phyloP scores from a whole-genome alignment of 1,140 invertebrate species.

The Cecropterus lyciades region DNA sequence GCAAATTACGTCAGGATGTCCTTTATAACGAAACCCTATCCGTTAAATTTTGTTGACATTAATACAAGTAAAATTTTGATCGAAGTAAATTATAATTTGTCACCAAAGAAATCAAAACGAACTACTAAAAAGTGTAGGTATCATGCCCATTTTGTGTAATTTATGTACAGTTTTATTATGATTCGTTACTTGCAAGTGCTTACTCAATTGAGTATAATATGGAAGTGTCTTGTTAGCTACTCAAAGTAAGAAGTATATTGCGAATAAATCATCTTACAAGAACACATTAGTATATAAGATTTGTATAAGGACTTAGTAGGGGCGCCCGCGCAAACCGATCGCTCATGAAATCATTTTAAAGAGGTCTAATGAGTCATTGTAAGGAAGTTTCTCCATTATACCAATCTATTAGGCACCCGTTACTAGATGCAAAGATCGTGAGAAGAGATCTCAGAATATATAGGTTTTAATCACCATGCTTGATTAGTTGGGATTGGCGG shows the following conservation, averaged over 20 bases:
- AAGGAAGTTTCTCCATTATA: not conserved
- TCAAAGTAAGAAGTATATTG: conserved; percentile 19
- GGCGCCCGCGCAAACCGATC: conserved; percentile 4
- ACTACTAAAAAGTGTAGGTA: not conserved
- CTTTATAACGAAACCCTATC: too few species aligned
- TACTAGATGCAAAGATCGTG: too few species aligned
- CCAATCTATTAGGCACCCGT: not conserved
- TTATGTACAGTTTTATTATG: conserved; percentile 2
- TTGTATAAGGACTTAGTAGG: not conserved
- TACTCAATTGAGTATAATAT: conserved; percentile 31
- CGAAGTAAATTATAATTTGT: too few species aligned
- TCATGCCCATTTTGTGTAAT: conserved; percentile 7
- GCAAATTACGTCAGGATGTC: too few species aligned
- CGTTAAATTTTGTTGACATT: too few species aligned
- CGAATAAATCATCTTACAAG: conserved; percentile 16
- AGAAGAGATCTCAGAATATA: too few species aligned
- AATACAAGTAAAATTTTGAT: too few species aligned
- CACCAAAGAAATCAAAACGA: not conserved
- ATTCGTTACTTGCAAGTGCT: conserved; percentile 13
- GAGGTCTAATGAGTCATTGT: conserved; percentile 1
- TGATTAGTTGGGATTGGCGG: too few species aligned
- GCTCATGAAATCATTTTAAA: conserved; percentile 3
- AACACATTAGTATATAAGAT: conserved; percentile 4
- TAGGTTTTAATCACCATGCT: too few species aligned
- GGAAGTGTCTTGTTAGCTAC: conserved; percentile 35